Evolutionary conservation across 2,113 vertebrate genomes (phyloP).

Genomic region (Mus spicilegus): DNA sequence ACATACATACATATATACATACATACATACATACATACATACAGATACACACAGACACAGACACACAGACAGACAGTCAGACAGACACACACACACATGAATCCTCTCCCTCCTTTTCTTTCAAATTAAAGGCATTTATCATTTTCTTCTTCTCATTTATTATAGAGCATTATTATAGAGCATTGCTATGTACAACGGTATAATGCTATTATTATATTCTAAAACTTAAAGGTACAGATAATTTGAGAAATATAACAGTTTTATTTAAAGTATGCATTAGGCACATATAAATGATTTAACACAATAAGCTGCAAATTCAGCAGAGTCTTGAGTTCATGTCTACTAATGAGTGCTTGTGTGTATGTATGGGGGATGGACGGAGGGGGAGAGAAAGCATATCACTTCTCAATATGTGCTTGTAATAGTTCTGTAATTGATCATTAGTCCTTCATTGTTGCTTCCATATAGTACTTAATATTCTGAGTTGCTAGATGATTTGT

Average conservation of each 20-base stretch:
- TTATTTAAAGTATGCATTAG: not conserved
- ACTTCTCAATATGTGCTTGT: not conserved
- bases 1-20: not conserved
- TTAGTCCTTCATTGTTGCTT: constrained; percentile 32
- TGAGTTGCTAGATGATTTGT: constrained; percentile 15
- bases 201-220: constrained; percentile 32
- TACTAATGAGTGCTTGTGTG: not conserved
- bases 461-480: not conserved
- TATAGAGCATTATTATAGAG: constrained; percentile 17
- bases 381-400: not conserved
- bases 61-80: not conserved
- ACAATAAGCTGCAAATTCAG: constrained; percentile 38
- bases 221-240: constrained; percentile 44
- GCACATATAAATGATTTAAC: constrained; percentile 24
- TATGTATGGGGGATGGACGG: not conserved
- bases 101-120: not conserved
- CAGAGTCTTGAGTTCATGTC: constrained; percentile 41
- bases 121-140: constrained; percentile 52
- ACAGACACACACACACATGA: not conserved
- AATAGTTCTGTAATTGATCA: constrained; percentile 15
- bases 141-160: constrained; percentile 21
- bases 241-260: constrained; percentile 49
- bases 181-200: constrained; percentile 30
- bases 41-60: rapidly evolving
- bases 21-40: not conserved